Percentiles rank a stretch among this genome's conserved stretches.
Conservation (phyloP, 1,140 invertebrate genomes). For the Rhopalosiphum padi region DNA sequence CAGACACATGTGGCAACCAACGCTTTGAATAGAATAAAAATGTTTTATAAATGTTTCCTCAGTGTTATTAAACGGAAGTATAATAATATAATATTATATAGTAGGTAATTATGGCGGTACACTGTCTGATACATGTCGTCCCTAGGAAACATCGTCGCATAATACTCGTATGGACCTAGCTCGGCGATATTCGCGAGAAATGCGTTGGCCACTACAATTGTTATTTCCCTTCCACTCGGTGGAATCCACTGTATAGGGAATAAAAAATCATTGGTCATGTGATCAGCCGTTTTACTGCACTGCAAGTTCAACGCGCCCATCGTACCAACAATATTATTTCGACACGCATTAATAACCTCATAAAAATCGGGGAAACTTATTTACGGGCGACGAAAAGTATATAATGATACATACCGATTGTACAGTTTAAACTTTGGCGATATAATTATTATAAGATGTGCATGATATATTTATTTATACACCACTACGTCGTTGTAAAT, state of each 20-base stretch:
- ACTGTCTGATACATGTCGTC: not conserved
- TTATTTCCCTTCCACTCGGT: not conserved
- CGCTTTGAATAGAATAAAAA: slow-evolving; percentile 31
- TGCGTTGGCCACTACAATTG: no score
- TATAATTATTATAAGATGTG: not conserved
- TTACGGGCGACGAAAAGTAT: not conserved
- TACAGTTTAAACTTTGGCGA: not conserved
- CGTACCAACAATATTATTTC: not conserved
- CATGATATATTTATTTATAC: not conserved
- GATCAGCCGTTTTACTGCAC: not conserved
- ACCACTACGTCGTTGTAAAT: not conserved
- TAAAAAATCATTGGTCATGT: not conserved
- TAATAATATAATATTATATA: not conserved
- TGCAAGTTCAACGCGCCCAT: not conserved
- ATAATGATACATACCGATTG: not conserved
- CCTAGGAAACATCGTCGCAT: not conserved
- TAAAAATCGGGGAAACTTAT: not conserved
- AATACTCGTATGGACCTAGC: not conserved
- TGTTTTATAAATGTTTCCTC: not conserved
- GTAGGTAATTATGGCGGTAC: not conserved
- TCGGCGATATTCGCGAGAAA: not conserved
- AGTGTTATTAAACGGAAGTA: not conserved
- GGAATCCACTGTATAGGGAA: not conserved
- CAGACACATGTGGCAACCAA: slow-evolving; percentile 25
- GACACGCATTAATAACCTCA: not conserved